Evolutionary conservation across 37 sponge, comb jelly and placozoan genomes (phyloP).

Genomic region (Ephydatia muelleri): DNA sequence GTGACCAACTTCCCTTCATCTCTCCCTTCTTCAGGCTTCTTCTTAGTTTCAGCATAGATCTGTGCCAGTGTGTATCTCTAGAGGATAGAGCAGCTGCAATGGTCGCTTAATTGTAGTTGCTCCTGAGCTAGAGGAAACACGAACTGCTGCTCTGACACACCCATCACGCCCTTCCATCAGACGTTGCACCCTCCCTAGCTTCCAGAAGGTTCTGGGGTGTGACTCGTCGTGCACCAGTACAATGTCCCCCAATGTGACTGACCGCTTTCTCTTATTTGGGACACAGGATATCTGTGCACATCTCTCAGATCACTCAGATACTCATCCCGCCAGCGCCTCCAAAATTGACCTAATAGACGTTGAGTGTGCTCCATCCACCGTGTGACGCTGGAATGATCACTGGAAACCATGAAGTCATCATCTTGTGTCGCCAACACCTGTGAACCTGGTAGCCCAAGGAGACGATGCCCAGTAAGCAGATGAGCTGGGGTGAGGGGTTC

Average conservation of each 20-base stretch:
- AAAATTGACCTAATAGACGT: neutral
- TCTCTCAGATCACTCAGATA: slow-evolving; percentile 17
- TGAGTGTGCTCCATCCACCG: neutral
- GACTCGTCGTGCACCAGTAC: slow-evolving; percentile 9
- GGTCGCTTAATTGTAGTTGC: slow-evolving; percentile 22
- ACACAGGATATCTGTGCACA: neutral
- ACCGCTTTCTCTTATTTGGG: neutral
- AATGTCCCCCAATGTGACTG: slow-evolving; percentile 4
- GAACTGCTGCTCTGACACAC: slow-evolving; percentile 8
- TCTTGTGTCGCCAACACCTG: neutral
- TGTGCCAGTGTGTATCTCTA: too few species aligned
- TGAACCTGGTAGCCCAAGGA: neutral
- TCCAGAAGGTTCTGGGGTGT: slow-evolving; percentile 32
- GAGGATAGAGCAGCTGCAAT: slow-evolving; percentile 31
- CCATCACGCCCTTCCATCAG: slow-evolving; percentile 7
- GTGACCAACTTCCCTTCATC: too few species aligned
- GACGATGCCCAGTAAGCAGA: neutral
- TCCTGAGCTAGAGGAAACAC: slow-evolving; percentile 4
- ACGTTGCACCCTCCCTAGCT: neutral
- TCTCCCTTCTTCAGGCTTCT: too few species aligned
- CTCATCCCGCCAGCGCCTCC: slow-evolving; percentile 19
- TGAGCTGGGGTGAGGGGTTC: neutral
- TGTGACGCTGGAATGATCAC: neutral
- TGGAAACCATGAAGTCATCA: neutral
- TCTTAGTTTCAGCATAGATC: too few species aligned